phyloP scores from a whole-genome alignment of 2,888 invertebrate species.

The Rhyacophila evoluta region DNA sequence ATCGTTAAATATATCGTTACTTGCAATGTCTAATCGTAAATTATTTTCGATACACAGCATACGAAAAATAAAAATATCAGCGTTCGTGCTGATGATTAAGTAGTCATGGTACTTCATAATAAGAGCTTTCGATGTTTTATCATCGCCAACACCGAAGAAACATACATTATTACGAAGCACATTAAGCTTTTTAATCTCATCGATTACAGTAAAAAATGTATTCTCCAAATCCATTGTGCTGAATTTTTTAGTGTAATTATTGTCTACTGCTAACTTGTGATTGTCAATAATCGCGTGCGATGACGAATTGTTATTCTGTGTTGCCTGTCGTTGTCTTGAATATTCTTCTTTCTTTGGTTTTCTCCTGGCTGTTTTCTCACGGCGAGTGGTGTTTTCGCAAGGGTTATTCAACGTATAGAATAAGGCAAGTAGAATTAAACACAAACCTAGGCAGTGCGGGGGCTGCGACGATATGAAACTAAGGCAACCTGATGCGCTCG shows the following conservation, averaged over 20 bases:
- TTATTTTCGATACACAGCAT: not conserved
- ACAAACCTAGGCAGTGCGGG: conserved; percentile 70
- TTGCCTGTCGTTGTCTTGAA: not conserved
- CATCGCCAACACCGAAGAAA: not conserved
- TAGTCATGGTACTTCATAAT: not conserved
- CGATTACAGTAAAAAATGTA: not conserved
- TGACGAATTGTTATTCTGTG: not conserved
- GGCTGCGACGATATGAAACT: conserved; percentile 62
- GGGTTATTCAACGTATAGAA: conserved; percentile 56
- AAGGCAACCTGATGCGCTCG: conserved; percentile 61
- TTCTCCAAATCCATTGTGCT: not conserved
- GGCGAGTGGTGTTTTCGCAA: not conserved
- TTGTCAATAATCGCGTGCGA: not conserved
- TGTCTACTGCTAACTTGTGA: not conserved
- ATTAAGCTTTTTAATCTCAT: not conserved
- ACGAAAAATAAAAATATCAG: not conserved
- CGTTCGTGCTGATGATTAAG: not conserved
- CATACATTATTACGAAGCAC: not conserved
- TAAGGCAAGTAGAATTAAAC: conserved; percentile 64
- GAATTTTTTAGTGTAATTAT: not conserved
- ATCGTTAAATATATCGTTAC: too few relatives aligned
- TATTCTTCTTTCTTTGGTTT: not conserved
- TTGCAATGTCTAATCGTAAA: too few relatives aligned
- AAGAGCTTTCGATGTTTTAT: not conserved
- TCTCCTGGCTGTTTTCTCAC: not conserved